These are phyloP conservation scores for Contarinia nasturtii DNA, from an alignment of 1,140 invertebrate genomes.

Conservation along the genomic window DNA sequence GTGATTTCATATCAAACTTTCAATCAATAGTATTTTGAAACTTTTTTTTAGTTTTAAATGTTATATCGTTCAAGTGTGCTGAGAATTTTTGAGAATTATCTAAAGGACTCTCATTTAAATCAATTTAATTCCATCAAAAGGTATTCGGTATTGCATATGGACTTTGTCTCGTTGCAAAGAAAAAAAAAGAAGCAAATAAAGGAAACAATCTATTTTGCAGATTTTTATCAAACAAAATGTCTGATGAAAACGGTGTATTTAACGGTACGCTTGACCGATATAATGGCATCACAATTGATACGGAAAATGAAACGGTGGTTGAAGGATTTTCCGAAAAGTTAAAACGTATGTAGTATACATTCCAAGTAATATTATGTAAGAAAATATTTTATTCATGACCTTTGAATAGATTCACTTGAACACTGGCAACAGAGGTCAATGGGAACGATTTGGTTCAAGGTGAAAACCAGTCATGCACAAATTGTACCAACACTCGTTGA, in stretches of 20 bases:
- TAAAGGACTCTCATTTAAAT: too few relatives aligned
- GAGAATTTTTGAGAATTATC: too few relatives aligned
- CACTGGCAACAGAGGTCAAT: constrained; percentile 44
- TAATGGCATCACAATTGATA: constrained; percentile 47
- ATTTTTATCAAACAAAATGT: not conserved
- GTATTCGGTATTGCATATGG: too few relatives aligned
- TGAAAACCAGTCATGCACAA: constrained; percentile 41
- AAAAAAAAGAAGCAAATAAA: too few relatives aligned
- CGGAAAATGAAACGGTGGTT: constrained; percentile 31
- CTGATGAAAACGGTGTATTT: constrained; percentile 22
- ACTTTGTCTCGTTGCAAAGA: too few relatives aligned
- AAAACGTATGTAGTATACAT: constrained; percentile 25
- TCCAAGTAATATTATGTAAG: constrained; percentile 1
- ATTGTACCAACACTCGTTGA: constrained; percentile 61
- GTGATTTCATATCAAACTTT: too few relatives aligned
- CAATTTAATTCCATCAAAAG: too few relatives aligned
- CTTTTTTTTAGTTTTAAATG: too few relatives aligned
- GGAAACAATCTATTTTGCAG: too few relatives aligned
- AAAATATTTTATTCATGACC: constrained; percentile 7
- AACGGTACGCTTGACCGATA: constrained; percentile 41
- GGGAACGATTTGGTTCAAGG: constrained; percentile 68
- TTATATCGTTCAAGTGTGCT: too few relatives aligned
- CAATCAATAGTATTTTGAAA: too few relatives aligned
- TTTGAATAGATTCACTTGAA: constrained; percentile 44
- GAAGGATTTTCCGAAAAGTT: constrained; percentile 31